Evolutionary conservation across 2,888 invertebrate genomes (phyloP).

Genomic region (Myopa testacea): DNA sequence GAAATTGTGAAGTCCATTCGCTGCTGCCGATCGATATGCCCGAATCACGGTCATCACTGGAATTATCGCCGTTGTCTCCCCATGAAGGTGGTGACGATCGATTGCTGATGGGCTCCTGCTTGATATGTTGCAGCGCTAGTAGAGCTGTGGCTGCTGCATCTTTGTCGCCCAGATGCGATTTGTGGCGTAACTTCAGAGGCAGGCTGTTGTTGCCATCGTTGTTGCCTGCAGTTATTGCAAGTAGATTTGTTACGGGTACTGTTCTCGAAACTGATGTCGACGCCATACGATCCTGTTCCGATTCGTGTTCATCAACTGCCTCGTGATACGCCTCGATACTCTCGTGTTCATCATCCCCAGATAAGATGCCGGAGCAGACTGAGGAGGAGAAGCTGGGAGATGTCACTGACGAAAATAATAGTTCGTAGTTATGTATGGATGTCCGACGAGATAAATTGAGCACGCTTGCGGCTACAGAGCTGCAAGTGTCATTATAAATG

Average conservation of each 20-base stretch:
- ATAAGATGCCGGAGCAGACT: constrained; percentile 72
- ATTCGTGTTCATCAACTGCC: constrained; percentile 42
- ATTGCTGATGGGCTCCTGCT: constrained; percentile 84
- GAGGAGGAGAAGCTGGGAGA: constrained; percentile 73
- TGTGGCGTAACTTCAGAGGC: constrained; percentile 91
- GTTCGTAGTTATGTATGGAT: constrained; percentile 81
- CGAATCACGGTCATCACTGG: constrained; percentile 90
- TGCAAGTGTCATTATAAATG: constrained; percentile 16
- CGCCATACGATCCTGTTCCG: constrained; percentile 32
- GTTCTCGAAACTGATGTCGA: background rate
- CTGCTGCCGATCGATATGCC: constrained; percentile 81
- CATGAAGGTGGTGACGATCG: constrained; percentile 80
- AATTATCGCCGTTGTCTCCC: constrained; percentile 83
- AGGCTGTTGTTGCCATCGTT: constrained; percentile 81
- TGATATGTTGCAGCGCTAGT: constrained; percentile 85
- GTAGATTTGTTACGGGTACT: constrained; percentile 41
- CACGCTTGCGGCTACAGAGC: constrained; percentile 69
- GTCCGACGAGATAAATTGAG: constrained; percentile 77
- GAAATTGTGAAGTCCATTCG: constrained; percentile 65
- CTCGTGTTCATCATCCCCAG: constrained; percentile 70
- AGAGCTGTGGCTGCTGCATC: constrained; percentile 87
- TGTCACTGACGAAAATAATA: constrained; percentile 74
- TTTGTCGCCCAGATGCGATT: constrained; percentile 89
- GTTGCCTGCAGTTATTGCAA: constrained; percentile 48
- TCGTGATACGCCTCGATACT: constrained; percentile 58